A percentile compares a stretch with the other conserved stretches of the same genome.
These are phyloP conservation scores for Pemphigus obesinymphae DNA, from an alignment of 1,140 invertebrate species.

Conservation along the genomic window DNA sequence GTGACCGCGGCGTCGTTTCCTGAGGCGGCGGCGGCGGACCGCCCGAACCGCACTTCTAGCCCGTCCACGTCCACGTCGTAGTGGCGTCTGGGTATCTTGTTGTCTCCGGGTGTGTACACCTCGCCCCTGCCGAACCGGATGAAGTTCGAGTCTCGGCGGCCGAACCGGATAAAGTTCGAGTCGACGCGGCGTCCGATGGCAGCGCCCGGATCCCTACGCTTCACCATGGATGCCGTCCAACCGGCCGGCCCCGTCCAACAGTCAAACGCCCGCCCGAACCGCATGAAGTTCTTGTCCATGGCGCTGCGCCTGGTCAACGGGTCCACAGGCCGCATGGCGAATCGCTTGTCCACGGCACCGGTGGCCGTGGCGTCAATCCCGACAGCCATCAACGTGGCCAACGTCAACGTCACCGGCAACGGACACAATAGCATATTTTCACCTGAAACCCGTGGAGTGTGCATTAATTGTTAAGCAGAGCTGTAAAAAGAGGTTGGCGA, in stretches of 20 bases:
- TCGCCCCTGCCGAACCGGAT: slow-evolving; percentile 45
- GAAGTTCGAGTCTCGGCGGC: slow-evolving; percentile 43
- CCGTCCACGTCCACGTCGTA: slow-evolving; percentile 30
- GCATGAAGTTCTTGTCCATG: slow-evolving; percentile 48
- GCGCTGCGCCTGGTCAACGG: slow-evolving; percentile 46
- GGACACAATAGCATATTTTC: slow-evolving; percentile 17
- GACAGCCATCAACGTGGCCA: not conserved
- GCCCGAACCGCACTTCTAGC: slow-evolving; percentile 26
- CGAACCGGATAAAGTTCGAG: slow-evolving; percentile 44
- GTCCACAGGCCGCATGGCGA: slow-evolving; percentile 42
- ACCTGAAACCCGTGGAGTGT: too few species aligned
- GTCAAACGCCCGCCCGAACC: slow-evolving; percentile 45
- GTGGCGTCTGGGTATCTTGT: slow-evolving; percentile 19
- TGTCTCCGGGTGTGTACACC: slow-evolving; percentile 33
- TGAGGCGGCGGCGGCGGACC: not conserved
- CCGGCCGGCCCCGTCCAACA: slow-evolving; percentile 53
- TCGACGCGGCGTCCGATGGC: slow-evolving; percentile 18
- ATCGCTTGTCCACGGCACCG: slow-evolving; percentile 43
- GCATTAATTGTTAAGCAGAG: too few species aligned
- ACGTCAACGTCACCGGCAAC: slow-evolving; percentile 18
- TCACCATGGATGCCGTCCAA: slow-evolving; percentile 63
- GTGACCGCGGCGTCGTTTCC: not conserved
- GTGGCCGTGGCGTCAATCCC: not conserved
- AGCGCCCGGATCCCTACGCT: not conserved
- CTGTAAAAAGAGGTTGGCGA: too few species aligned